Base-by-base conservation (phyloP, 1,140 invertebrate species). In the Leptopilina clavipes region DNA sequence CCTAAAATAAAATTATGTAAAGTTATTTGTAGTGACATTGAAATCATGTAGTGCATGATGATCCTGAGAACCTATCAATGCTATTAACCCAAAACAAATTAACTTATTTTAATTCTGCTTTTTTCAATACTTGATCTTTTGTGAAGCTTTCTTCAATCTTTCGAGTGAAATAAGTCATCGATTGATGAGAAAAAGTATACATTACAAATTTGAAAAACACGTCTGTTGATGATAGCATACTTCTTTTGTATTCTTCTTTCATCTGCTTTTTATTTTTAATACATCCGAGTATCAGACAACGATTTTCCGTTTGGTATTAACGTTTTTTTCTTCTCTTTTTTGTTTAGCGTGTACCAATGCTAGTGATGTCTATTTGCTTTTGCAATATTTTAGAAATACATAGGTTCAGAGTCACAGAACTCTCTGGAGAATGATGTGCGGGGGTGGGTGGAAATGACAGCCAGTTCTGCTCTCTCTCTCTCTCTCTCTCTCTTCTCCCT, bases 361-460 rank as follows among this genome's bases (percentile, higher is more conserved):
- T 31, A 5, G 25, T 31, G 25, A n/a, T n/a, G n/a, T 31, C 25
- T 59, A 19, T 59, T 54, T n/a, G 17, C 10, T 22, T n/a, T n/a
- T 22, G 52, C 70, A 76, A 72, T 72, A 76, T 76, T 76, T 76
- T 65, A 76, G 45, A 25, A 71, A 52, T 44, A 76, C 72, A 76
- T 72, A 76, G 45, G 40, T 72, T 76, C 75, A 71, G 70, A 59
- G 48, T 70, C 18, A 54, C 70, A 76, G 75, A 70, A 75, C 17
- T 40, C 54, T 54, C 74, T 22, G 56, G 48, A 65, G 65, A 71
- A 75, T 76, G 73, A 52, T 76, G 19, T 74, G 75, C 1, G 25
- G 5, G 77, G 25, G 37, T 65, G 79, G 78, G 75, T 84, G 83
- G 83, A 84, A 84, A 80, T 84, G 83, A 84, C 83, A 82, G 83